Evolutionary conservation across 1,140 invertebrate genomes (phyloP), one percentile per base, ranked within the genome.

Genomic region (Heliconius congener): DNA sequence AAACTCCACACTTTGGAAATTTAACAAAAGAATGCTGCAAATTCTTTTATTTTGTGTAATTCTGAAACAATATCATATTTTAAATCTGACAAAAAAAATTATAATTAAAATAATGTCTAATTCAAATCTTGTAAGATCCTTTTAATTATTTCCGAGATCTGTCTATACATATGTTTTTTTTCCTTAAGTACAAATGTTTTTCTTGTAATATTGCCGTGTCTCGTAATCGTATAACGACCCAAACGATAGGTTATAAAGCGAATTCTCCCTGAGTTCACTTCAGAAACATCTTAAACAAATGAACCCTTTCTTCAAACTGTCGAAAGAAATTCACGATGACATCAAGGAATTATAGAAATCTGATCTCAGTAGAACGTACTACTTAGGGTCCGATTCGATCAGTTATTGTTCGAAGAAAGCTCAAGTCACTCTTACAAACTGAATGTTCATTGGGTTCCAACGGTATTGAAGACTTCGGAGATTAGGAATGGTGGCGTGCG

Each of bases 291-390:
- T 66, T 66, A 73, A 74, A 18, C n/a, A 66, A 78, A 42, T 16
- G 37, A 57, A 74, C 70, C 55, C 60, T 27, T 80, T 80, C 73
- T 60, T 74, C 23, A 23, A 76, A 52, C 11, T 71, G 19, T 60
- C 50, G 16, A 70, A 16, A 76, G 55, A 57, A 76, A 70, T 55
- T 80, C 78, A 80, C 71, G 73, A 71, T 80, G 78, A 80, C 78
- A 71, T 76, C 46, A 27, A 19, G 2, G 66, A 73, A 73, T 76
- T 34, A 34, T 55, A 57, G 34, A 72, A 76, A 34, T 39, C 70
- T n/a, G 55, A 42, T 73, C 52, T 70, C 57, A 13, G 46, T 37
- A 77, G 66, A 78, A 50, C 42, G 74, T 55, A 74, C 34, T 81
- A 37, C 70, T 76, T 72, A 78, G 73, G 52, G 66, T 72, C 70